These are phyloP conservation scores for Xiphorhynchus erythropygius DNA, from an alignment of 2,797 vertebrate species.

Conservation along the genomic window DNA sequence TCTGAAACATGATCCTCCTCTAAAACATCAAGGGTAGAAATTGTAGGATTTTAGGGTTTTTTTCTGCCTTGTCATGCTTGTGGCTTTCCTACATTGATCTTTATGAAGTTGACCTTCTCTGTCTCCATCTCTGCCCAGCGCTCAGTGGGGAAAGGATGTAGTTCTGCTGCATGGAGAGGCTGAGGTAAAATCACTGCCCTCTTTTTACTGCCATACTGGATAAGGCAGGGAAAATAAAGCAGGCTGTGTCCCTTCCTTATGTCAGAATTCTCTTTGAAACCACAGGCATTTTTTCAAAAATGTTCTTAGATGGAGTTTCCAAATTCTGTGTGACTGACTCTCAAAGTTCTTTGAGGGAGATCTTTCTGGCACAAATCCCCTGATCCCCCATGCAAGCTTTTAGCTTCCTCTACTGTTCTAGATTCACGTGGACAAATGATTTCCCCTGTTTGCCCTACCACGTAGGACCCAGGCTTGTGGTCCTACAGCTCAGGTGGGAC, in stretches of 20 bases:
- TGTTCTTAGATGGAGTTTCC: background rate
- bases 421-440: background rate
- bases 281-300: background rate
- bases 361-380: background rate
- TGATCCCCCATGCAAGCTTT: background rate
- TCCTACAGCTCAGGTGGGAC: background rate
- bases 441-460: background rate
- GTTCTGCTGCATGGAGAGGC: background rate
- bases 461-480: background rate
- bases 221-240: background rate
- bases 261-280: background rate
- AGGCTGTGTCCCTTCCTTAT: background rate
- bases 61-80: background rate
- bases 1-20: background rate
- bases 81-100: slow-evolving; percentile 27
- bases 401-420: background rate
- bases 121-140: background rate
- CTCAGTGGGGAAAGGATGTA: background rate
- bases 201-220: background rate
- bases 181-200: background rate
- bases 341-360: background rate
- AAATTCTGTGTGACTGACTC: background rate
- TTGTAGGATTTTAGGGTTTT: background rate
- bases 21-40: background rate
- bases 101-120: background rate